Percentiles rank a stretch among this genome's conserved stretches.
phyloP scores from a whole-genome alignment of 2,113 vertebrate genomes.

The Oxyura jamaicensis region DNA sequence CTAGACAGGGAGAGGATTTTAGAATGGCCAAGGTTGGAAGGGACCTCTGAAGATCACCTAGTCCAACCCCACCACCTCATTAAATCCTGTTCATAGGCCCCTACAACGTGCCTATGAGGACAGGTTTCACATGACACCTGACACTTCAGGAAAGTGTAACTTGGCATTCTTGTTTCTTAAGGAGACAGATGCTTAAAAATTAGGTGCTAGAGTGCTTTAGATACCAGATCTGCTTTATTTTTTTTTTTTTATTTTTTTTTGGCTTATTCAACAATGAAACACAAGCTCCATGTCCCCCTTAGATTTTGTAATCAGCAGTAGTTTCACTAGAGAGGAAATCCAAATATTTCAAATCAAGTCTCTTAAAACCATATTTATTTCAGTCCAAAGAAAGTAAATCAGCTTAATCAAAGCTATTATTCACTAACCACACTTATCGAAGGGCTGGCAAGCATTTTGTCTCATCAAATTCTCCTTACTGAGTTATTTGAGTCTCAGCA shows the following conservation, averaged over 20 bases:
- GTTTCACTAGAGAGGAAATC: not conserved
- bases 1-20: not conserved
- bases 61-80: not conserved
- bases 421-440: not conserved
- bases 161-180: not conserved
- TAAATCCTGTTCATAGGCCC: not conserved
- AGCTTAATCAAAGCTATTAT: constrained; percentile 20
- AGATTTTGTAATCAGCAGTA: not conserved
- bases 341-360: not conserved
- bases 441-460: not conserved
- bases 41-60: no score
- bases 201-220: not conserved
- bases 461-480: not conserved
- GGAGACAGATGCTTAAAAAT: not conserved
- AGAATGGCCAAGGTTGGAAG: not conserved
- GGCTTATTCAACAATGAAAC: not conserved
- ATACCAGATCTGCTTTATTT: not conserved
- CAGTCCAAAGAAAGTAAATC: not conserved
- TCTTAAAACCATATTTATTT: not conserved
- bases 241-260: not conserved
- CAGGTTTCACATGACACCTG: not conserved
- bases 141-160: not conserved
- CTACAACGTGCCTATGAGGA: no score
- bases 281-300: not conserved
- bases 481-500: not conserved